A percentile compares a stretch with the other conserved stretches of the same genome.
Evolutionary conservation across 2,113 vertebrate genomes (phyloP).

Genomic region (Lipotes vexillifer): DNA sequence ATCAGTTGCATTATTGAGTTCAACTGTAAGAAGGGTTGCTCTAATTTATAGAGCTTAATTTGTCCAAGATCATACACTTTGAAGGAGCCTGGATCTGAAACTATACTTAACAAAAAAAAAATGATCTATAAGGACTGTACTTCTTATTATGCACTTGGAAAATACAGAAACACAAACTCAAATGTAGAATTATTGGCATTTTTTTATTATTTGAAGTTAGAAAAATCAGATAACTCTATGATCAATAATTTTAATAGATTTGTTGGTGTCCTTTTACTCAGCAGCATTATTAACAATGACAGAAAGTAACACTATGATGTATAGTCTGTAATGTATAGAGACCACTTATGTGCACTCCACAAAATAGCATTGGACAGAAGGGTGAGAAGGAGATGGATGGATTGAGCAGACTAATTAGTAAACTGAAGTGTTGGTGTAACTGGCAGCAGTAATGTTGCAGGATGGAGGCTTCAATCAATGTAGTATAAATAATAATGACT

Average conservation of each 20-base stretch:
- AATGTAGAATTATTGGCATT: background rate
- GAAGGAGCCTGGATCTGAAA: background rate
- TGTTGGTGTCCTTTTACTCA: background rate
- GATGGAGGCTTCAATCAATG: background rate
- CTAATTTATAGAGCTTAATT: background rate
- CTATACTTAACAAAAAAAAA: background rate
- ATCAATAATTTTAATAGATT: background rate
- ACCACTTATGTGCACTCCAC: background rate
- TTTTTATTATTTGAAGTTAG: background rate
- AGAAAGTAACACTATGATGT: background rate
- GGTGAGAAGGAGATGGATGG: background rate
- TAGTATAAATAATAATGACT: background rate
- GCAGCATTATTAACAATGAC: background rate
- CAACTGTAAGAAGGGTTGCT: background rate
- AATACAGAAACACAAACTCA: background rate
- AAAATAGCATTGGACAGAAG: background rate
- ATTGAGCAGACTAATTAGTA: slow-evolving; percentile 5
- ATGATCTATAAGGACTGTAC: background rate
- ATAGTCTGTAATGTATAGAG: background rate
- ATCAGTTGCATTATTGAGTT: background rate
- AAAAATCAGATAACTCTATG: background rate
- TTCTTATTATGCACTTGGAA: background rate
- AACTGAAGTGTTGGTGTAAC: background rate
- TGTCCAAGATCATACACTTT: background rate
- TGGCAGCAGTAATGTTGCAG: background rate